Conservation (phyloP, 2,113 vertebrate genomes). For the Carettochelys insculpta region DNA sequence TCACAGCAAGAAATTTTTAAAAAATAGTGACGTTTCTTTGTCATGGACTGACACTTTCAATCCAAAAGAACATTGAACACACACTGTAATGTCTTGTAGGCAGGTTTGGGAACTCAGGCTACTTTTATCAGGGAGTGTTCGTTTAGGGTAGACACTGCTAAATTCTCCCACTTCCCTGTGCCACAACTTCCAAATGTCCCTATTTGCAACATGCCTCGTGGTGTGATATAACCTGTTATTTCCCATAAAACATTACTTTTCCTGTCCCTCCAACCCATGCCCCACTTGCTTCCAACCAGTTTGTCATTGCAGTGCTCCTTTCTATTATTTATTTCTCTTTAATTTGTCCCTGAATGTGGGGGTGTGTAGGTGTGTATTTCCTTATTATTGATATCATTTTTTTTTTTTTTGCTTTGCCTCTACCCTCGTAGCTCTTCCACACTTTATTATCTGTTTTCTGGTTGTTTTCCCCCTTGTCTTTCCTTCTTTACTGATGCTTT, state of each 20-base stretch:
- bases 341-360: neutral
- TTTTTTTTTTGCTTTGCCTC: neutral
- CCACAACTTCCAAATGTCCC: no score
- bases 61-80: neutral
- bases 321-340: neutral
- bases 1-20: neutral
- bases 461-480: neutral
- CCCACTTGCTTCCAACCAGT: neutral
- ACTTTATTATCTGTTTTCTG: neutral
- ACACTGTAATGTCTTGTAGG: neutral
- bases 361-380: neutral
- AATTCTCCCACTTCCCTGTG: neutral
- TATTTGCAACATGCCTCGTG: neutral
- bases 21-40: neutral
- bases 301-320: neutral
- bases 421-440: neutral
- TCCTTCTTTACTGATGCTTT: neutral
- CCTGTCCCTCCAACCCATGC: neutral
- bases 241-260: neutral
- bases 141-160: neutral
- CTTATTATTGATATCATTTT: neutral
- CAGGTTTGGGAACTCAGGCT: neutral
- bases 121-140: neutral
- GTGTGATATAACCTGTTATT: neutral
- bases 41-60: neutral